phyloP scores from a whole-genome alignment of 92 coral and sea anemone genomes.

The Isaurus tuberculatus region DNA sequence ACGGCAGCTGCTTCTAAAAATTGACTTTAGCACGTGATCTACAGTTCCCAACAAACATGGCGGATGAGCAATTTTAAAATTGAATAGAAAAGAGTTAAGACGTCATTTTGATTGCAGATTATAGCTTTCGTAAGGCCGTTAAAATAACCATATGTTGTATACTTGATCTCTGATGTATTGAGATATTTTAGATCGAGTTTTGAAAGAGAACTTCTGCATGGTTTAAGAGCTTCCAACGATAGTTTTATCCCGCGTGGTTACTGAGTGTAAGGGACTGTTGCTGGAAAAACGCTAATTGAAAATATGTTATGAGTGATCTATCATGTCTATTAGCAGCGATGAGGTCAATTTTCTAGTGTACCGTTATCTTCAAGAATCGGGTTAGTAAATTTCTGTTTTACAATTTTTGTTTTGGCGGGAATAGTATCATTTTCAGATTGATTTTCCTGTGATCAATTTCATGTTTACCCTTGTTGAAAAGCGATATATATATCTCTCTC shows the following conservation, averaged over 20 bases:
- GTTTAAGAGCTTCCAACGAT: slow-evolving; percentile 32
- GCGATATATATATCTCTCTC: no score
- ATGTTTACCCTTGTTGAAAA: slow-evolving; percentile 21
- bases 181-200: slow-evolving; percentile 16
- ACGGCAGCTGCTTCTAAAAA: slow-evolving; percentile 45
- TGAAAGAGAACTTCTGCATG: slow-evolving; percentile 28
- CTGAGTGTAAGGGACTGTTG: slow-evolving; percentile 15
- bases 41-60: slow-evolving; percentile 82
- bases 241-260: slow-evolving; percentile 65
- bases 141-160: neutral
- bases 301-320: slow-evolving; percentile 67
- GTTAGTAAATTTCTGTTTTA: slow-evolving; percentile 54
- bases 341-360: slow-evolving; percentile 98
- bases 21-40: slow-evolving; percentile 75
- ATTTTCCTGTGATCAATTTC: neutral
- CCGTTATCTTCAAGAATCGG: slow-evolving; percentile 99
- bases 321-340: slow-evolving; percentile 99
- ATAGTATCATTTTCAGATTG: slow-evolving; percentile 5
- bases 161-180: slow-evolving; percentile 1
- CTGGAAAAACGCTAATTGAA: slow-evolving; percentile 35
- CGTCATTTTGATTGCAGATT: slow-evolving; percentile 8
- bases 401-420: neutral
- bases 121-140: neutral
- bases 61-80: slow-evolving; percentile 62
- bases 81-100: slow-evolving; percentile 29